A percentile compares a stretch with the other conserved stretches of the same genome.
Conservation (phyloP, 2,113 vertebrate species). For the Pelmatolapia mariae region DNA sequence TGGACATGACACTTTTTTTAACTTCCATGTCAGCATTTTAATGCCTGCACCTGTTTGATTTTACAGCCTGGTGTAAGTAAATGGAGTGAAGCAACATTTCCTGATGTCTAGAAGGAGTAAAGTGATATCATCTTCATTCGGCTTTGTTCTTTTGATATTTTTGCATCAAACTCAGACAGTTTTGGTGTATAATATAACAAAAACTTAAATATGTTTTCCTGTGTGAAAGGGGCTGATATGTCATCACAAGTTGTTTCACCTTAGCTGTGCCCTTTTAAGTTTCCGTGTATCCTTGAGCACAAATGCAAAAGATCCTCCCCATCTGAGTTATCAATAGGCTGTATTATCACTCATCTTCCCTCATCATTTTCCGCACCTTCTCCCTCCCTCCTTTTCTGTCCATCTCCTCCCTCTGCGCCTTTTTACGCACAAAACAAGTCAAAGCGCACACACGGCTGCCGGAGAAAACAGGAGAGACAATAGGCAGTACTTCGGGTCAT, state of each 20-base stretch:
- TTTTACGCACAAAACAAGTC: slow-evolving; percentile 60
- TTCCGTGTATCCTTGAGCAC: slow-evolving; percentile 13
- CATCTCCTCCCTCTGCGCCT: slow-evolving; percentile 62
- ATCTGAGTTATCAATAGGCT: slow-evolving; percentile 52
- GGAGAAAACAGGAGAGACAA: slow-evolving; percentile 52
- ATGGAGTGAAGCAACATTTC: neutral
- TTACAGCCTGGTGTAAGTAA: neutral
- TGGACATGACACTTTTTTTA: neutral
- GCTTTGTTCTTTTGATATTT: slow-evolving; percentile 17
- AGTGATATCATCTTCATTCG: neutral
- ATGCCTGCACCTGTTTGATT: neutral
- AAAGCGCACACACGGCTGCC: slow-evolving; percentile 48
- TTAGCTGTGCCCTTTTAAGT: neutral
- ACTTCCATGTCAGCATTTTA: neutral
- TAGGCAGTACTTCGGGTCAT: slow-evolving; percentile 51
- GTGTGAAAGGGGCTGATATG: neutral
- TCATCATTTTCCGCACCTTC: slow-evolving; percentile 58
- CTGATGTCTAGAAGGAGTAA: neutral
- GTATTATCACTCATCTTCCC: slow-evolving; percentile 55
- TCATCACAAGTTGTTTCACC: neutral
- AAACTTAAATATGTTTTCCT: neutral
- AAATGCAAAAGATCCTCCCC: slow-evolving; percentile 30
- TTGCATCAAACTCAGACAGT: neutral
- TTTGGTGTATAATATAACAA: neutral
- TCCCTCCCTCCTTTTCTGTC: slow-evolving; percentile 54